A percentile compares a stretch with the other conserved stretches of the same genome.
Evolutionary conservation across 2,113 vertebrate genomes (phyloP).

Genomic region (Leptobrachium ailaonicum): DNA sequence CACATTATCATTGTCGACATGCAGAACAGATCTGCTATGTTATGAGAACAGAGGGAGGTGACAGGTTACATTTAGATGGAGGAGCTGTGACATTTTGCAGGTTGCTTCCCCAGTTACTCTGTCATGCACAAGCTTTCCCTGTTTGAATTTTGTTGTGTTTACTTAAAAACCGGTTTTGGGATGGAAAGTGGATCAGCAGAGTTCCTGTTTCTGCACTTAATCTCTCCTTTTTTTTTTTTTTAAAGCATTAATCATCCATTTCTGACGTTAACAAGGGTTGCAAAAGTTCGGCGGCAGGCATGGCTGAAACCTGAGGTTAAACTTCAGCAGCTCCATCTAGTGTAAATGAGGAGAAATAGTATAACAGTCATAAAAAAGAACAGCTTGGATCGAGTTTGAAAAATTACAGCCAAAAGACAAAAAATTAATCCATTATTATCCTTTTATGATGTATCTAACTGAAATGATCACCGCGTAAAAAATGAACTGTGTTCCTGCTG

Average conservation of each 20-base stretch:
- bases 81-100: conserved; percentile 59
- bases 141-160: conserved; percentile 55
- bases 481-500: too few species aligned
- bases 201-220: conserved; percentile 60
- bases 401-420: too few species aligned
- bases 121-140: conserved; percentile 26
- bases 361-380: too few species aligned
- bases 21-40: conserved; percentile 13
- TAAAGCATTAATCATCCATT: conserved; percentile 32
- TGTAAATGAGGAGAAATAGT: background rate
- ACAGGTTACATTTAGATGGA: conserved; percentile 71
- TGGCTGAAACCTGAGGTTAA: background rate
- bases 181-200: conserved; percentile 55
- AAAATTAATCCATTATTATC: too few species aligned
- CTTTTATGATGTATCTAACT: too few species aligned
- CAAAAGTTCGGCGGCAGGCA: background rate
- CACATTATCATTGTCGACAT: background rate
- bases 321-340: background rate
- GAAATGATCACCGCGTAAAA: too few species aligned
- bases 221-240: conserved; percentile 52
- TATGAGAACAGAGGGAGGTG: conserved; percentile 14
- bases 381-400: too few species aligned
- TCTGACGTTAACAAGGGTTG: conserved; percentile 43
- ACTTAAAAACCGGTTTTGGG: conserved; percentile 52
- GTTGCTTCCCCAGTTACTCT: conserved; percentile 42